These are phyloP conservation scores for Mycetomoellerius zeteki DNA, from an alignment of 1,140 invertebrate species.

Conservation along the genomic window DNA sequence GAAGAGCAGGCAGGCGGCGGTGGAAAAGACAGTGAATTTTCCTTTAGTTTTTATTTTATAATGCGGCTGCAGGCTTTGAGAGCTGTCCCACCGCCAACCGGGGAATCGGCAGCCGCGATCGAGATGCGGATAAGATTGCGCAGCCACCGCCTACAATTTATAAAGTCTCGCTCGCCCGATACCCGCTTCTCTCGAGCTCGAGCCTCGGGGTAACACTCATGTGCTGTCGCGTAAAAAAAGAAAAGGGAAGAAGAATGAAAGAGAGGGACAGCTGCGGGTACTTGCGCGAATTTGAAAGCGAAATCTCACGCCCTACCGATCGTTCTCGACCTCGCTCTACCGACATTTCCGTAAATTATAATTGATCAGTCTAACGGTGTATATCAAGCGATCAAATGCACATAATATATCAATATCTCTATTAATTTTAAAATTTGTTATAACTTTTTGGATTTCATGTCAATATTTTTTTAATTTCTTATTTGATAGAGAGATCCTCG, in stretches of 20 bases:
- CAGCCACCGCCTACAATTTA: conserved; percentile 82
- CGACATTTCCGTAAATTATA: conserved; percentile 44
- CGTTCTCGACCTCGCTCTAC: conserved; percentile 5
- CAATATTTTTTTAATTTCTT: too few species aligned
- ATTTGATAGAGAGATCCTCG: too few species aligned
- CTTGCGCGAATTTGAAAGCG: conserved; percentile 48
- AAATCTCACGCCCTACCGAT: conserved; percentile 51
- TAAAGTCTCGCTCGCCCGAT: conserved; percentile 75
- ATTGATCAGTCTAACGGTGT: background rate
- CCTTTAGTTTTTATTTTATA: conserved; percentile 84
- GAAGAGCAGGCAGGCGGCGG: background rate
- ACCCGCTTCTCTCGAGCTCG: background rate
- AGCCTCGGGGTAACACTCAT: conserved; percentile 43
- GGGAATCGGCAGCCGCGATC: conserved; percentile 82
- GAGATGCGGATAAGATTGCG: conserved; percentile 82
- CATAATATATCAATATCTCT: too few species aligned
- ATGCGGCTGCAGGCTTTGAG: conserved; percentile 70
- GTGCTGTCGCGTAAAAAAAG: background rate
- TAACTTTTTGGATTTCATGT: too few species aligned
- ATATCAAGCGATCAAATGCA: too few species aligned
- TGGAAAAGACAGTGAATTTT: conserved; percentile 59
- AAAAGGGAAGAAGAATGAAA: background rate
- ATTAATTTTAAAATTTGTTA: too few species aligned
- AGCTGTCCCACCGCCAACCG: conserved; percentile 42
- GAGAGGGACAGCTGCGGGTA: background rate